Base-by-base conservation (phyloP, 2,888 invertebrate genomes). In the Cataglyphis cursor region DNA sequence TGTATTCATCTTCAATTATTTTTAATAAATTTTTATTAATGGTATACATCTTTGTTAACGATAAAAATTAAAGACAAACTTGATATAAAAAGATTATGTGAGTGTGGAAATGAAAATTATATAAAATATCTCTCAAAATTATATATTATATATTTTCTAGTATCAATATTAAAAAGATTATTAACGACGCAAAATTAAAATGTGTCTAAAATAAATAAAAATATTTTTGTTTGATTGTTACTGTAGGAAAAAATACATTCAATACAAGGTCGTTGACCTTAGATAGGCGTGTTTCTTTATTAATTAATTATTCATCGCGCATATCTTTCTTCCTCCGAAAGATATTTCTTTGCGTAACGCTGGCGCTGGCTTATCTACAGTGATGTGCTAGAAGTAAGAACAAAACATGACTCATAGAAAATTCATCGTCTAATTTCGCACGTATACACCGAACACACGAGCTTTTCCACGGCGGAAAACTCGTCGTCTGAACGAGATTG, bases 391-490 rank as follows among this genome's bases (percentile, higher is more conserved):
- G 51, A n/a, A 8, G 59, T 65, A 38, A 41, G 73, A 78, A 78
- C 61, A 82, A 87, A 82, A 82, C 82, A 65, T 62, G 61, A 75
- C 86, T 91, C 92, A 93, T 93, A 85, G 89, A 92, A 92, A 88
- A 93, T 92, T 92, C 92, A 93, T 89, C 88, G 84, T 87, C 86
- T 91, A 91, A 92, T 93, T 91, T 93, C 88, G 87, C 85, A 83
- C 38, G 85, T 90, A 76, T 88, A 85, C 66, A 82, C 51, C 12
- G 61, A 74, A 83, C 64, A 86, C 51, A 38, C 70, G 24, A 54
- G 68, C 70, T 66, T 73, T 66, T 84, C 62, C 38, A 15, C 24
- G 28, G 31, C 66, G 35, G 82, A 72, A 82, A 84, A 72, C 76
- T 48, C 59, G 57, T 62, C 75, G 81, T 24, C 81, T 72, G 38